A percentile compares a stretch with the other conserved stretches of the same genome.
These are phyloP conservation scores for Squalus acanthias DNA, from an alignment of 2,797 vertebrate genomes.

Conservation along the genomic window DNA sequence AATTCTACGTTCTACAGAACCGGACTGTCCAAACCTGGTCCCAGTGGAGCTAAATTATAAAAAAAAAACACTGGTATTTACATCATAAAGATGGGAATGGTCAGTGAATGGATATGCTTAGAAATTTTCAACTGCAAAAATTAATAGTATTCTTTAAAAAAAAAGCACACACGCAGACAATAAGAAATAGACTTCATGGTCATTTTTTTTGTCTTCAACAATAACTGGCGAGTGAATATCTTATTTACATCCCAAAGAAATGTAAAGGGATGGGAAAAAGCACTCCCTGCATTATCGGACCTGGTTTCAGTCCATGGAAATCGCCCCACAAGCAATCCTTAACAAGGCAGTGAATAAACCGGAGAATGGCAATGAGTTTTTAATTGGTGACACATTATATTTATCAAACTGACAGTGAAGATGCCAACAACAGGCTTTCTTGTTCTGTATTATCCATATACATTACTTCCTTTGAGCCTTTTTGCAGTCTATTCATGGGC, in stretches of 20 bases:
- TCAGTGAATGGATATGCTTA: background rate
- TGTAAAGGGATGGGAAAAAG: constrained; percentile 76
- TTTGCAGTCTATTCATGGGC: constrained; percentile 48
- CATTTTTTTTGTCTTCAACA: constrained; percentile 75
- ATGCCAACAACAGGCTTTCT: constrained; percentile 66
- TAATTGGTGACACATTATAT: constrained; percentile 98
- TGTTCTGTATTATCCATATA: constrained; percentile 72
- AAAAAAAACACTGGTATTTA: background rate
- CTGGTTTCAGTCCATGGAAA: constrained; percentile 65
- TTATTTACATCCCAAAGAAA: constrained; percentile 91
- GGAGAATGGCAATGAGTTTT: constrained; percentile 85
- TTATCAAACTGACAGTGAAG: constrained; percentile 86
- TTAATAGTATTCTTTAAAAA: background rate
- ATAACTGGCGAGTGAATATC: constrained; percentile 80
- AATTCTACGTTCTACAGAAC: background rate
- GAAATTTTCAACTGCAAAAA: constrained; percentile 1
- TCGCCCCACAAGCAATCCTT: constrained; percentile 76
- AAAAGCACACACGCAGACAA: background rate
- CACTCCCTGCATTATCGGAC: constrained; percentile 66
- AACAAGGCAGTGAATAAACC: constrained; percentile 81
- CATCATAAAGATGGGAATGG: background rate
- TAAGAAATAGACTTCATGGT: constrained; percentile 59
- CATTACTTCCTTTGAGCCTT: constrained; percentile 71
- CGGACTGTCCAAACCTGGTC: background rate
- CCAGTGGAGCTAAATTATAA: background rate